Percentiles rank a stretch among this genome's conserved stretches.
Evolutionary conservation across 1,140 invertebrate genomes (phyloP).

Genomic region (Drosophila ambigua): DNA sequence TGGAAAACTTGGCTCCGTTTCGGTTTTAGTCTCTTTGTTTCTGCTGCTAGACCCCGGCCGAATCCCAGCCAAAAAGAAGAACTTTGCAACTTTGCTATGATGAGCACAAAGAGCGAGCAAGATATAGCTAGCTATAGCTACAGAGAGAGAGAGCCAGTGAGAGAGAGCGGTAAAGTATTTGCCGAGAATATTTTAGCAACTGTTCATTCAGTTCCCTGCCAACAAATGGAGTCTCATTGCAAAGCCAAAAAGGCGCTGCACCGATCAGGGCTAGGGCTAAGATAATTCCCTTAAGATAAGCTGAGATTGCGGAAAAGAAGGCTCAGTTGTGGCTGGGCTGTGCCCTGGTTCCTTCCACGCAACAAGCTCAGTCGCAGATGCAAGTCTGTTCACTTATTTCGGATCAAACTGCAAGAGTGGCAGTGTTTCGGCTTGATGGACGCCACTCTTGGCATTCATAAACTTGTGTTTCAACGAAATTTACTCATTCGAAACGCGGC

Average conservation of each 20-base stretch:
- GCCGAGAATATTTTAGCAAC: constrained; percentile 30
- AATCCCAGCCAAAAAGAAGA: constrained; percentile 2
- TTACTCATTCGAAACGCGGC: constrained; percentile 4
- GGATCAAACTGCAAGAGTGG: too few relatives aligned
- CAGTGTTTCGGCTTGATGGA: neutral
- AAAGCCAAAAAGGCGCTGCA: too few relatives aligned
- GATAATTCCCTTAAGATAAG: too few relatives aligned
- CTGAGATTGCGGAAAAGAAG: too few relatives aligned
- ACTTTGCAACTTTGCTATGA: constrained; percentile 24
- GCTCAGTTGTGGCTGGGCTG: too few relatives aligned
- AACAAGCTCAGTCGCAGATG: too few relatives aligned
- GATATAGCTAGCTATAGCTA: too few relatives aligned
- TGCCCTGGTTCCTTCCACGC: too few relatives aligned
- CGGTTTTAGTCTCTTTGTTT: constrained; percentile 35
- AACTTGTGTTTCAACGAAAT: constrained; percentile 13
- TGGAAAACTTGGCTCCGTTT: constrained; percentile 33
- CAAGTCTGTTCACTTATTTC: too few relatives aligned
- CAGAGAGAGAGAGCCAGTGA: neutral
- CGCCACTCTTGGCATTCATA: constrained; percentile 19
- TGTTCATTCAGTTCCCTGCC: neutral
- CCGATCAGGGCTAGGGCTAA: too few relatives aligned
- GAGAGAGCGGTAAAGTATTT: constrained; percentile 37
- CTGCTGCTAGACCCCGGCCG: constrained; percentile 3
- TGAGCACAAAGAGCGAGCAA: neutral
- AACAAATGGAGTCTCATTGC: neutral